Conservation (phyloP, 2,888 invertebrate species). For the Sepioteuthis lessoniana region DNA sequence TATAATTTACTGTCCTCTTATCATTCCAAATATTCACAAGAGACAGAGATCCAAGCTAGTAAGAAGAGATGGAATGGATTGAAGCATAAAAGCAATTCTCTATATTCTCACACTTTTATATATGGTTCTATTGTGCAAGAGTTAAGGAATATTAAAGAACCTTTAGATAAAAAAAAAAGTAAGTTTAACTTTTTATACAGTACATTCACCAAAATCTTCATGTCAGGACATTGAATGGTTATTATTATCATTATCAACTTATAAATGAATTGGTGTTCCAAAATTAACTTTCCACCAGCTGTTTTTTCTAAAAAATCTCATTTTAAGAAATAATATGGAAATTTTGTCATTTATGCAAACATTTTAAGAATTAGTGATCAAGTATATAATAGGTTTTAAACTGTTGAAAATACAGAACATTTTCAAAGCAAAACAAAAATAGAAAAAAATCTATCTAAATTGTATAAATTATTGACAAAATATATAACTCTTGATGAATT, state of each 20-base stretch:
- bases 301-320: not conserved
- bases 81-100: too few relatives aligned
- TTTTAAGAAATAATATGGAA: not conserved
- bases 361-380: not conserved
- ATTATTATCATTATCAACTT: not conserved
- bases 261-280: not conserved
- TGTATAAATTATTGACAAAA: not conserved
- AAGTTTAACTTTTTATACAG: too few relatives aligned
- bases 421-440: not conserved
- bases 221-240: not conserved
- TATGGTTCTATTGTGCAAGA: too few relatives aligned
- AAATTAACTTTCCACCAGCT: not conserved
- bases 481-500: not conserved
- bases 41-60: too few relatives aligned
- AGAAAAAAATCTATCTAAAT: not conserved
- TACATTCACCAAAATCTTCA: too few relatives aligned
- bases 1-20: too few relatives aligned
- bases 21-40: too few relatives aligned
- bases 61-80: too few relatives aligned
- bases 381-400: not conserved
- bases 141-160: too few relatives aligned
- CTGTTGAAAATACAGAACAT: too few relatives aligned
- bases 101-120: too few relatives aligned
- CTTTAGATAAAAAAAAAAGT: too few relatives aligned
- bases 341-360: not conserved